Base-by-base conservation (phyloP, 2,113 vertebrate genomes). In the Dendrocopos noguchii region DNA sequence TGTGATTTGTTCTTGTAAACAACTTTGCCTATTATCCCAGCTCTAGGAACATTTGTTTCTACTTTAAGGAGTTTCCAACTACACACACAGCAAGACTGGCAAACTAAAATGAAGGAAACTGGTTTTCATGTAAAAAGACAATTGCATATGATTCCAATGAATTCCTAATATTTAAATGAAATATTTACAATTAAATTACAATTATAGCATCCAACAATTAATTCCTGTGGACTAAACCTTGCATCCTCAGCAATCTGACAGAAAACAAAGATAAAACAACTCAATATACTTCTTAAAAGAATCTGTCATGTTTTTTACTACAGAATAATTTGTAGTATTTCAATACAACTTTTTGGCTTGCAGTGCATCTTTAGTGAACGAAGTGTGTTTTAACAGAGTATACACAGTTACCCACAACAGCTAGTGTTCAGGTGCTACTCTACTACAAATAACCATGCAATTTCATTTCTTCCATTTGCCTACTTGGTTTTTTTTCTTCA, bases 1-100 rank as follows among this genome's bases (percentile, higher is more conserved):
- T 92, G 60, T 89, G 72, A 91, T 94, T 93, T 34, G 42, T 92
- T 44, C 87, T 88, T 84, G 81, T 93, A 94, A 96, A 93, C 84
- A 92, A 83, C 87, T 93, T 74, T 74, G 79, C 34, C 81, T 78
- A 11, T 83, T 67, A 60, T 87, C 91, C 79, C 34, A 80, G 29
- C 42, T 66, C 24, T 25, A 68, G 68, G 36, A 89, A 80, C 86
- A 92, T 86, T 95, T 82, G 67, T 44, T 92, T 91, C 84, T 87
- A 50, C 71, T 87, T 91, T 83, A 89, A 77, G 39, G 34, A 64
- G 25, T 60, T 93, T 93, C 87, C 71, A 87, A 33, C 36, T 59
- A 2, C 7, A 36, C 15, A 15, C 34, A 70, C 28, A 91, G 29
- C 11, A 74, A 24, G 28, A 59, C 36, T 47, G 15, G 52, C 22